Conservation (phyloP, 2,888 invertebrate genomes). For the Orchesella flavescens region DNA sequence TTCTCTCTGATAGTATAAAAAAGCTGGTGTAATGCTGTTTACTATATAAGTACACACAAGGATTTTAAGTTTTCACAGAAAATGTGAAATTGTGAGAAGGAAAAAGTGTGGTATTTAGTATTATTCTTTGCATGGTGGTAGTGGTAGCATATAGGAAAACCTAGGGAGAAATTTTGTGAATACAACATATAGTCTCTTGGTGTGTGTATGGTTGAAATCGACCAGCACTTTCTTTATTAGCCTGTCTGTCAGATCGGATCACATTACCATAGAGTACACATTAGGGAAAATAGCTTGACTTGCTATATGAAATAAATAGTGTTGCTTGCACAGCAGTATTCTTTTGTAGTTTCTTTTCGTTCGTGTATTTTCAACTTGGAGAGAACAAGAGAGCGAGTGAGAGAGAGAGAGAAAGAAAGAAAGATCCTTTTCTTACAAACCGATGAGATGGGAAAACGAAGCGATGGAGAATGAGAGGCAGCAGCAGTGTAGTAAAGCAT, state of each 20-base stretch:
- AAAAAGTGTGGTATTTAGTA: slow-evolving; percentile 10
- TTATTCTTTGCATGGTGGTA: slow-evolving; percentile 23
- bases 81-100: not conserved
- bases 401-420: not conserved
- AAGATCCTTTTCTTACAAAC: slow-evolving; percentile 21
- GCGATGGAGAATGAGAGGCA: slow-evolving; percentile 35
- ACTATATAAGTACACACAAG: too few relatives aligned
- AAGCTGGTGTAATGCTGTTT: not conserved
- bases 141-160: slow-evolving; percentile 5
- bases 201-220: slow-evolving; percentile 48
- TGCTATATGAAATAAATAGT: slow-evolving; percentile 57
- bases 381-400: not conserved
- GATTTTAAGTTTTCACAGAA: not conserved
- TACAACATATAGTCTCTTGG: not conserved
- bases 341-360: slow-evolving; percentile 48
- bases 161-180: slow-evolving; percentile 2
- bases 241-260: slow-evolving; percentile 67
- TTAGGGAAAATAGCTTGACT: slow-evolving; percentile 65
- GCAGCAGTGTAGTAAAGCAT: slow-evolving; percentile 38
- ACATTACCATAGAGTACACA: slow-evolving; percentile 67
- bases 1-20: not conserved
- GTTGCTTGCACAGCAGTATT: slow-evolving; percentile 51
- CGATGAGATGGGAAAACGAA: slow-evolving; percentile 41
- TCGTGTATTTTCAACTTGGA: not conserved
- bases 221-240: slow-evolving; percentile 66